Evolutionary conservation across 2,888 invertebrate genomes (phyloP), one percentile per base, ranked within the genome.

Genomic region (Cryptocheilus praepositus): DNA sequence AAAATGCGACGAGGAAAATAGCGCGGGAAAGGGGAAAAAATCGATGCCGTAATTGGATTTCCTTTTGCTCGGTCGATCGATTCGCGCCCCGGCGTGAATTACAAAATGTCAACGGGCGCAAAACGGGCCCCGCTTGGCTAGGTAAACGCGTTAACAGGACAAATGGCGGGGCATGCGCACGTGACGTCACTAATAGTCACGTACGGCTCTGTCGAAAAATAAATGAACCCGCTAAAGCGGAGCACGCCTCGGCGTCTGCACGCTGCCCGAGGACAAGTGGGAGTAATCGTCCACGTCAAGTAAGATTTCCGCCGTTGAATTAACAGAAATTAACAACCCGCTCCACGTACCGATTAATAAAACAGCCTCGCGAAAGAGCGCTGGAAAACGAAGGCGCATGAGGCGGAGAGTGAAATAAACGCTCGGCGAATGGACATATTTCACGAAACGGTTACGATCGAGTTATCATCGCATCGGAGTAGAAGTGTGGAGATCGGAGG

Each of bases 291-390:
- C 36, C 15, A n/a, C 36, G 28, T 51, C 51, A 64, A 67, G 53
- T 64, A 59, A 71, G 64, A 61, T 61, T 59, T 67, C 70, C 56
- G 54, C 49, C 13, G 45, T 36, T 7, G 28, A 55, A 71, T 62
- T 66, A 66, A 65, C 52, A 28, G 49, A 25, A 59, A 62, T 64
- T 64, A 51, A 51, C 66, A 36, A 36, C 36, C 36, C 36, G 36
- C 36, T 36, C 36, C 36, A 36, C 36, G 36, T 36, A 36, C 3
- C 36, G 36, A 36, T 36, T 36, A 36, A 36, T 36, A 36, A 36
- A 25, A 25, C 25, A 36, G 36, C 1, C 36, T 36, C 36, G 36
- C 13, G 36, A 11, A 11, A 11, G 36, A 7, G 36, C 36, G 36
- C 11, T 11, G 36, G 36, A 36, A 36, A 11, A 11, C 13, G 36